Conservation (phyloP, 2,797 vertebrate species). For the Calcarius lapponicus region DNA sequence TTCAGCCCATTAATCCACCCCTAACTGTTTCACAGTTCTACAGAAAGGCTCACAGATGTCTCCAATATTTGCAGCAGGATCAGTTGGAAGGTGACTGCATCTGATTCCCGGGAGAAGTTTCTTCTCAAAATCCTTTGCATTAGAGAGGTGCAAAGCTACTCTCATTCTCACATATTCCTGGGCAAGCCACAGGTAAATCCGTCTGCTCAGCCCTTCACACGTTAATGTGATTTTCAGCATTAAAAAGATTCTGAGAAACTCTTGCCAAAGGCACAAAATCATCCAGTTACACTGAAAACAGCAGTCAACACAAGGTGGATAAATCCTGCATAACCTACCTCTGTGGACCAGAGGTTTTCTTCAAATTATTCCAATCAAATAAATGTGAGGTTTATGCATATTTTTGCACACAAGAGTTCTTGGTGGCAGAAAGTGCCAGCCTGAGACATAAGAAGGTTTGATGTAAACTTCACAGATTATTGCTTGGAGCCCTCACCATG, state of each 20-base stretch:
- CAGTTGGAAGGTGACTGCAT: background rate
- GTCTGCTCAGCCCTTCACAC: constrained; percentile 12
- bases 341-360: background rate
- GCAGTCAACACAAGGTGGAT: background rate
- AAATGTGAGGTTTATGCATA: background rate
- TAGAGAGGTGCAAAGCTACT: background rate
- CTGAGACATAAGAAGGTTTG: background rate
- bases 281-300: background rate
- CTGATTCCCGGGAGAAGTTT: background rate
- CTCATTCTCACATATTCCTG: background rate
- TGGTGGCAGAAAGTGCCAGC: background rate
- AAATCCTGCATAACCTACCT: background rate
- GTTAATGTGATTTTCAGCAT: background rate
- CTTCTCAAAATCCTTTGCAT: background rate
- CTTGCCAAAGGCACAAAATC: background rate
- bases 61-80: background rate
- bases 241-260: background rate
- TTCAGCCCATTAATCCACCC: constrained; percentile 27
- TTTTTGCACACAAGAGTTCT: background rate
- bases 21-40: background rate
- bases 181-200: background rate
- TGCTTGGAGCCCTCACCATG: background rate
- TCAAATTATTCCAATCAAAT: background rate
- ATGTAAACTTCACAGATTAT: background rate
- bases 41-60: background rate